A percentile compares a stretch with the other conserved stretches of the same genome.
phyloP scores from a whole-genome alignment of 92 coral and sea anemone species.

The Heteractis magnifica region DNA sequence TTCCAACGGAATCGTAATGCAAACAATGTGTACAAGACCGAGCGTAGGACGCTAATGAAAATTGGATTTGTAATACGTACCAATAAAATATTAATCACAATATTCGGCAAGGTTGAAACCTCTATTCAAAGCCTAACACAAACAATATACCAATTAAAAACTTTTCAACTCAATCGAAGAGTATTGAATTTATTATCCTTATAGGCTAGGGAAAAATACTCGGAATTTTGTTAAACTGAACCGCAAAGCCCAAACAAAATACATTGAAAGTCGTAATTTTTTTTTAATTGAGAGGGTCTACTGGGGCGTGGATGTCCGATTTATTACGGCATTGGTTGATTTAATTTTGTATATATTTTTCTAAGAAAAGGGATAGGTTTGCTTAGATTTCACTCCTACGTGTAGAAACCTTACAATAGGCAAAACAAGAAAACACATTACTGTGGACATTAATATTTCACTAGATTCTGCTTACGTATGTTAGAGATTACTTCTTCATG shows the following conservation, averaged over 20 bases:
- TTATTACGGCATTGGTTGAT: neutral
- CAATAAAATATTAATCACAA: conserved; percentile 23
- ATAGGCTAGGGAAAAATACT: neutral
- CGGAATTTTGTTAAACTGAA: neutral
- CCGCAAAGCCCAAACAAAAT: neutral
- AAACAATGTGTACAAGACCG: neutral
- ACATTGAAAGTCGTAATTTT: neutral
- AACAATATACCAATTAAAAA: conserved; percentile 12
- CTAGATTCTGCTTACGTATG: conserved; percentile 13
- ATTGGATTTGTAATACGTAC: conserved; percentile 20
- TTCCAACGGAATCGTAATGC: conserved; percentile 18
- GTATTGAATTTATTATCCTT: neutral
- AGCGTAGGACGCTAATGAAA: conserved; percentile 32
- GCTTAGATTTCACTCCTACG: neutral
- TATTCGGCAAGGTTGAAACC: conserved; percentile 23
- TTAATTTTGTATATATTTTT: neutral
- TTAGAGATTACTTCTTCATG: conserved; percentile 12
- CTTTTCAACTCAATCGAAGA: neutral
- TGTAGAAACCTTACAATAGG: neutral
- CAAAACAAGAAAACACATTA: neutral
- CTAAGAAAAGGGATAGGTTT: neutral
- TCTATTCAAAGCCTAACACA: neutral
- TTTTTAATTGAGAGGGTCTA: neutral
- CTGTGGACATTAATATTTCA: conserved; percentile 24
- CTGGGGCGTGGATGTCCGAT: neutral